Conservation (phyloP, 2,797 vertebrate species). For the Lutjanus campechanus region DNA sequence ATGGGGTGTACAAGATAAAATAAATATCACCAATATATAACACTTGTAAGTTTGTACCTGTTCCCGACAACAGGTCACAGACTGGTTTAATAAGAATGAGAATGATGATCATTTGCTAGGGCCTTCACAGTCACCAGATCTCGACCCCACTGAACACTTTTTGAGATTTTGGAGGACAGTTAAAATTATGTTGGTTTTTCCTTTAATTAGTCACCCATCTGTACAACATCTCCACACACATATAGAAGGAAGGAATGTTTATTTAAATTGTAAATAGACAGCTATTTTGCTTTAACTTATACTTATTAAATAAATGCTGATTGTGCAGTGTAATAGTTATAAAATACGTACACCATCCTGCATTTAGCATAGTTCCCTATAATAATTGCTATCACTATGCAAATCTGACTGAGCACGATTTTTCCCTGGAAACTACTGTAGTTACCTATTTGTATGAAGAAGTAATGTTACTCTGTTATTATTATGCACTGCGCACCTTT, state of each 20-base stretch:
- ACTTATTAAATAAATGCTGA: too few relatives aligned
- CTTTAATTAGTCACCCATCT: background rate
- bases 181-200: background rate
- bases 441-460: too few relatives aligned
- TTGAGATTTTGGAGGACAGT: background rate
- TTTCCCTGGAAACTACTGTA: too few relatives aligned
- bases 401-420: too few relatives aligned
- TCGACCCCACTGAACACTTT: background rate
- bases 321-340: too few relatives aligned
- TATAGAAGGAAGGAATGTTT: background rate
- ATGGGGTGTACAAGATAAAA: background rate
- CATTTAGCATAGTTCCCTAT: too few relatives aligned
- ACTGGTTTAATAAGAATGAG: background rate
- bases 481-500: too few relatives aligned
- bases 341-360: too few relatives aligned
- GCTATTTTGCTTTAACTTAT: too few relatives aligned
- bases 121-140: background rate
- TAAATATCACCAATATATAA: background rate
- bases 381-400: too few relatives aligned
- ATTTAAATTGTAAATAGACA: background rate
- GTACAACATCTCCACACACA: slow-evolving; percentile 1
- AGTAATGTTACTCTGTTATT: too few relatives aligned
- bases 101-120: background rate
- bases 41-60: too few relatives aligned
- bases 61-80: background rate